A percentile compares a stretch with the other conserved stretches of the same genome.
These are phyloP conservation scores for Habroteleia sp. DNA, from an alignment of 2,888 invertebrate genomes.

Conservation along the genomic window DNA sequence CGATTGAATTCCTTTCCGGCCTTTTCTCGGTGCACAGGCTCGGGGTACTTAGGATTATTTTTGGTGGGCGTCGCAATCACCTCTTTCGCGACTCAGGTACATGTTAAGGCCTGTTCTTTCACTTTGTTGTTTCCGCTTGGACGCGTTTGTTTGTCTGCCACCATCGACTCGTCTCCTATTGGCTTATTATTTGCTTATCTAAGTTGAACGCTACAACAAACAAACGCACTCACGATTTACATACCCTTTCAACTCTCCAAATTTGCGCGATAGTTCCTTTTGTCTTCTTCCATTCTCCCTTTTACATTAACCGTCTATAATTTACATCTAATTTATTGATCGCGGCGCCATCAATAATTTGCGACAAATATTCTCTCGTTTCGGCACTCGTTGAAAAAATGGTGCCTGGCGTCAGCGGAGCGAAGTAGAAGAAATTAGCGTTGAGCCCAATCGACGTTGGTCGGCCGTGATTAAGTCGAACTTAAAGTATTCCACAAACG, in stretches of 20 bases:
- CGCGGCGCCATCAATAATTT: slow-evolving; percentile 8
- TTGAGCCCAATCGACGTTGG: background rate
- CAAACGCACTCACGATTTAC: slow-evolving; percentile 4
- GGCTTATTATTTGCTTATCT: background rate
- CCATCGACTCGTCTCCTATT: slow-evolving; percentile 18
- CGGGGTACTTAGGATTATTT: slow-evolving; percentile 65
- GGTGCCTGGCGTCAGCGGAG: slow-evolving; percentile 10
- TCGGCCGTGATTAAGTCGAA: slow-evolving; percentile 1
- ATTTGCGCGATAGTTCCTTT: slow-evolving; percentile 36
- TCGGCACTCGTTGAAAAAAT: background rate
- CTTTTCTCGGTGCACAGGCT: slow-evolving; percentile 47
- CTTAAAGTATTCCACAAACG: slow-evolving; percentile 26
- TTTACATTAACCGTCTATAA: background rate
- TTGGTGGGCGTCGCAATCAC: slow-evolving; percentile 69
- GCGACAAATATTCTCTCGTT: too few species aligned
- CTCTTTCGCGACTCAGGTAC: slow-evolving; percentile 77
- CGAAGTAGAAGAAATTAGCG: slow-evolving; percentile 24
- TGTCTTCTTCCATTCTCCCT: slow-evolving; percentile 13
- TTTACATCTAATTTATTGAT: slow-evolving; percentile 23
- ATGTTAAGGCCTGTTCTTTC: slow-evolving; percentile 76
- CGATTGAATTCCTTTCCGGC: slow-evolving; percentile 8
- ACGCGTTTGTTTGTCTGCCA: slow-evolving; percentile 36
- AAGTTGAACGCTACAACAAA: slow-evolving; percentile 17
- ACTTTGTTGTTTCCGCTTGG: slow-evolving; percentile 37
- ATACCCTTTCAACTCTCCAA: background rate